Base-by-base conservation (phyloP, 23 tunicate species). In the Aplidium turbinatum region DNA sequence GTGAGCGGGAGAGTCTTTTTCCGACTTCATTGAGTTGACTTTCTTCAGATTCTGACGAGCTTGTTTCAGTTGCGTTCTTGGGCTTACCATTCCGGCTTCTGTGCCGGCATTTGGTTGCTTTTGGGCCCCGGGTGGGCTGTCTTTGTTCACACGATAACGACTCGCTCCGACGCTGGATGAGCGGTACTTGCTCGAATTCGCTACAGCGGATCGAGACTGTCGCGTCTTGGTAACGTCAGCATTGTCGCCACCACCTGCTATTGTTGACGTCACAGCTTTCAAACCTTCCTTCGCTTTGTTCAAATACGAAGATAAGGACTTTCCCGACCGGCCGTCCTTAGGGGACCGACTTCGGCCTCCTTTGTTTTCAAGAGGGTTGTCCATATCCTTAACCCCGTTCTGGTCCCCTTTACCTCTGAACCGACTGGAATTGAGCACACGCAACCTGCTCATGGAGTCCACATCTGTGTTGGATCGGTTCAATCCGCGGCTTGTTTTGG, bases 91-190 rank as follows among this genome's bases (percentile, higher is more conserved):
- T 25, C 23, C 9, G 9, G 31, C 7, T 26, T 60, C 72, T 18
- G 48, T 26, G 7, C 7, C 42, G 4, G 33, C 13, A 65, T 35
- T 35, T 27, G 23, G 24, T 3, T 6, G 22, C 3, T 16, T 3
- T 30, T 18, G 27, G 7, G 50, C 50, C 18, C n/a, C 50, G 19
- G 38, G 7, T 18, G 9, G n/a, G 22, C 5, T 36, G 27, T 21
- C 24, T 16, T n/a, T 16, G 38, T 38, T 48, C 2, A 2, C 34
- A 1, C 77, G 47, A 30, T 53, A 31, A 25, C 76, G 75, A 58
- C 69, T 88, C 47, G 96, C 88, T 34, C 96, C 96, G 38, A 78
- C 96, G 63, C 96, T 88, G 1, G 87, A 75, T 46, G 96, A 88
- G n/a, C 96, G 83, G 11, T 47, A 27, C 48, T 76, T 63, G 35